Base-by-base conservation (phyloP, 2,888 invertebrate species). In the Catotricha subobsoleta region DNA sequence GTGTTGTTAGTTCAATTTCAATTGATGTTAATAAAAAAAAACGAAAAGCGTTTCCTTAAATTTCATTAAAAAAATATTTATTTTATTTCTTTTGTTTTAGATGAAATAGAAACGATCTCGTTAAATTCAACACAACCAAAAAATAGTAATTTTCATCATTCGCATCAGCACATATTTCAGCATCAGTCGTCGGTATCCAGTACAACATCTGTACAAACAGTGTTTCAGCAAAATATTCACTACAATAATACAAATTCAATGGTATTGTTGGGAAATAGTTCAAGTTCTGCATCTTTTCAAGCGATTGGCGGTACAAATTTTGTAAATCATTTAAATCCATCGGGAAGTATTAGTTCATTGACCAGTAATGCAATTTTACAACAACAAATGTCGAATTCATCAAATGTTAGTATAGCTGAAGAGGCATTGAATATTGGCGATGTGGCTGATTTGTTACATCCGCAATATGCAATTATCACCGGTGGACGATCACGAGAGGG, bases 401-500 rank as follows among this genome's bases (percentile, higher is more conserved):
- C 55, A 10, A 54, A 55, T 34, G 52, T 54, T 23, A 44, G 44
- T 29, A 56, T 52, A 44, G 52, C 54, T 18, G 44, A 44, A 31
- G 61, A 60, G 40, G 56, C 55, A 37, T 48, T 62, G 3, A 59
- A 59, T 48, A 59, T 62, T 43, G 59, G 52, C 7, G 83, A 81
- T 64, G 87, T 91, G 52, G 82, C 83, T 31, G 86, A 88, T 59
- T 68, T 90, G 49, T 67, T 92, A 44, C 80, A 88, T 57, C 79
- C 83, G 45, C 83, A 87, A 65, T 90, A 83, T 65, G 86, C 87
- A 46, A 77, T 88, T 57, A 80, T 91, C 50, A 84, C 90, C 47
- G 92, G 55, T 53, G 91, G 94, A 23, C 82, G 88, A 65, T 86
- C 91, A n/a, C 72, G 73, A 53, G 88, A 91, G 63, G 91, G 92